Conservation (phyloP, 2,888 invertebrate species). For the Eubasilissa splendida region DNA sequence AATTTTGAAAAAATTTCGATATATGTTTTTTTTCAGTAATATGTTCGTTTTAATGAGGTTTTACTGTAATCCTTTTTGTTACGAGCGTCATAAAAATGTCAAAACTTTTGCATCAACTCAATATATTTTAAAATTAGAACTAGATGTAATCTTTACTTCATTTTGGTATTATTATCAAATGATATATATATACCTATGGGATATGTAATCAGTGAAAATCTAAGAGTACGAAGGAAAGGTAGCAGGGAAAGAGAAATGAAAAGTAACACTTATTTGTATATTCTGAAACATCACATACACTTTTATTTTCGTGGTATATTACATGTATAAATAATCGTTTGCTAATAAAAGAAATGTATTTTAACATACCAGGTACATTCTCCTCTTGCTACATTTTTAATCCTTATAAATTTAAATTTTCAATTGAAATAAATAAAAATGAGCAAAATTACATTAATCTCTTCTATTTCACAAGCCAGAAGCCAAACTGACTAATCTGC, state of each 20-base stretch:
- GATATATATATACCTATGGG: too few relatives aligned
- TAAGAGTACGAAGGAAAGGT: background rate
- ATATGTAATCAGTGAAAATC: too few relatives aligned
- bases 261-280: conserved; percentile 37
- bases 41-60: too few relatives aligned
- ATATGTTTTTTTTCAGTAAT: too few relatives aligned
- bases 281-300: conserved; percentile 40
- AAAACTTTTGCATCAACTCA: too few relatives aligned
- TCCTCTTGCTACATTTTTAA: conserved; percentile 6
- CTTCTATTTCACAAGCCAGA: background rate
- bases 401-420: conserved; percentile 8
- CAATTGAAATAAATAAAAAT: conserved; percentile 12
- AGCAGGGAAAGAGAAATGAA: background rate
- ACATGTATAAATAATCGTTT: conserved; percentile 47
- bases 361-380: conserved; percentile 46
- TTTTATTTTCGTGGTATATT: conserved; percentile 35
- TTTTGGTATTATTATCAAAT: too few relatives aligned
- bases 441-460: conserved; percentile 35
- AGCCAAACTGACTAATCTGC: too few relatives aligned
- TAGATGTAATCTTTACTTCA: too few relatives aligned
- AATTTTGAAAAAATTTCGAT: too few relatives aligned
- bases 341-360: conserved; percentile 43
- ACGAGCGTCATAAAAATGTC: too few relatives aligned
- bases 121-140: too few relatives aligned
- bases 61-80: too few relatives aligned